These are phyloP conservation scores for Trachelus iudaicus DNA, from an alignment of 2,888 invertebrate species.

Conservation along the genomic window DNA sequence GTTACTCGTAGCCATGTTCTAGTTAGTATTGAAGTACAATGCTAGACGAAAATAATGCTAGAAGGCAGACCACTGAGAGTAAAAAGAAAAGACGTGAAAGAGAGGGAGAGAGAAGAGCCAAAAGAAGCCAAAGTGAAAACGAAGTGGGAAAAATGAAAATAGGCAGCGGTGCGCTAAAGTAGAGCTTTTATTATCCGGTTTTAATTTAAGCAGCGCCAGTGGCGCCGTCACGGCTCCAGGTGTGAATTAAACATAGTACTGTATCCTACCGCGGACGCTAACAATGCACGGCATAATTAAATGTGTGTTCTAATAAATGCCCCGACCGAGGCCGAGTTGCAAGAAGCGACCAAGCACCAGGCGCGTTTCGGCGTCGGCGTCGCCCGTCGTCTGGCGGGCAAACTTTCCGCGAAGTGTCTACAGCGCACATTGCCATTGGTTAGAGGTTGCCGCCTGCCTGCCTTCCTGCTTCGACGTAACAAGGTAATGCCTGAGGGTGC, in stretches of 20 bases:
- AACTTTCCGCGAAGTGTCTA: slow-evolving; percentile 50
- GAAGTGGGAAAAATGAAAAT: slow-evolving; percentile 16
- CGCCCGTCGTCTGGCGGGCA: slow-evolving; percentile 27
- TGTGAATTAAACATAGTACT: slow-evolving; percentile 58
- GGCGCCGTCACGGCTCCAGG: slow-evolving; percentile 59
- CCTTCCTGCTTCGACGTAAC: too few species aligned
- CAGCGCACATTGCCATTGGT: slow-evolving; percentile 36
- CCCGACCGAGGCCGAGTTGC: slow-evolving; percentile 19
- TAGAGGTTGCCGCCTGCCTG: not conserved
- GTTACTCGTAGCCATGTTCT: too few species aligned
- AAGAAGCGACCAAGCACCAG: slow-evolving; percentile 16
- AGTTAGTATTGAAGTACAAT: too few species aligned
- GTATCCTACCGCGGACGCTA: slow-evolving; percentile 28
- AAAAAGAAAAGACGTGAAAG: slow-evolving; percentile 18
- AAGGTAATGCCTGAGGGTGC: not conserved
- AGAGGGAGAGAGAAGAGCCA: slow-evolving; percentile 16
- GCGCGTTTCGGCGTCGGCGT: slow-evolving; percentile 30
- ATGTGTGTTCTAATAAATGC: slow-evolving; percentile 61
- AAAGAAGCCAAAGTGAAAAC: not conserved
- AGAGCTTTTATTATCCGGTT: slow-evolving; percentile 63
- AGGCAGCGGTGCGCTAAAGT: slow-evolving; percentile 39
- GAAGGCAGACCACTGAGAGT: not conserved
- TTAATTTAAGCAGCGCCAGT: slow-evolving; percentile 64
- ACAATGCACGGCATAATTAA: slow-evolving; percentile 59
- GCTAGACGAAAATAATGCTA: too few species aligned